A percentile compares a stretch with the other conserved stretches of the same genome.
Conservation (phyloP, 2,113 vertebrate species). For the Ammodramus savannarum region DNA sequence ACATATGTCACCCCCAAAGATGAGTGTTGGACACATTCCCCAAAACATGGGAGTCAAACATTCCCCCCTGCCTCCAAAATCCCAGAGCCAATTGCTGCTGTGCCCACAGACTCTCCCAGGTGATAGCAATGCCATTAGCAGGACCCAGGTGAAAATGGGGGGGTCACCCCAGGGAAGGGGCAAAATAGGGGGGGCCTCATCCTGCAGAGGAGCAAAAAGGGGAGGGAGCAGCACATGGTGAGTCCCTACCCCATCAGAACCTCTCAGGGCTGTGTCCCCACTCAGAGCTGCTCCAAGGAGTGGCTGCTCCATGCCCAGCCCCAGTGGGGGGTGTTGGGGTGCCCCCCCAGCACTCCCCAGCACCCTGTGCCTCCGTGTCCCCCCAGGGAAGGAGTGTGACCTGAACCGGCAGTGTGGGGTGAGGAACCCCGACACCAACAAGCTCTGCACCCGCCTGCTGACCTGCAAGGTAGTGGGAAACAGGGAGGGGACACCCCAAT, state of each 20-base stretch:
- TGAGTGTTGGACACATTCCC: neutral
- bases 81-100: neutral
- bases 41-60: neutral
- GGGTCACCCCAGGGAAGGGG: neutral
- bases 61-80: neutral
- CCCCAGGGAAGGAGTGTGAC: conserved; percentile 88
- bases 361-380: neutral
- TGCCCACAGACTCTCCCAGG: neutral
- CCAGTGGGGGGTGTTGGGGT: neutral
- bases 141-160: neutral
- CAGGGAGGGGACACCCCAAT: neutral
- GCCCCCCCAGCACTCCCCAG: neutral
- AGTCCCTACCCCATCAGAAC: neutral
- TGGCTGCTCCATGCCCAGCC: neutral
- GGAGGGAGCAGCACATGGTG: neutral
- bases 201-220: neutral
- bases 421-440: conserved; percentile 89
- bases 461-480: conserved; percentile 86
- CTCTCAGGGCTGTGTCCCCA: neutral
- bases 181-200: neutral
- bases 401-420: conserved; percentile 92
- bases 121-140: neutral
- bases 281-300: neutral
- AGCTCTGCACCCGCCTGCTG: conserved; percentile 90
- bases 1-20: neutral